Conservation (phyloP, 2,888 invertebrate species). For the Frankliniella intonsa region DNA sequence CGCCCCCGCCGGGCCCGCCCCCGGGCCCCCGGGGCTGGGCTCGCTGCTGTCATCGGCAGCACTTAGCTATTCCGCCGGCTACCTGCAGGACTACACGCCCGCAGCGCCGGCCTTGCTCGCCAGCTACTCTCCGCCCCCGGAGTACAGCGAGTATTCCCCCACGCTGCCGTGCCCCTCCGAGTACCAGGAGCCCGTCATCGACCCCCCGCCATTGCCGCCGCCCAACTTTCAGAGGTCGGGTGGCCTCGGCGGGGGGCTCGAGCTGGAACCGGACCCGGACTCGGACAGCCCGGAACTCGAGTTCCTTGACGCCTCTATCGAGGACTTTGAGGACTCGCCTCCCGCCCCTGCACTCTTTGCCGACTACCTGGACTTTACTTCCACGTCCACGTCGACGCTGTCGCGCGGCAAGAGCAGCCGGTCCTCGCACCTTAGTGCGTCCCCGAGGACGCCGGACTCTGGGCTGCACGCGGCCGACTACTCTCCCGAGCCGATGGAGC, state of each 20-base stretch:
- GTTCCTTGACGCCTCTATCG: background rate
- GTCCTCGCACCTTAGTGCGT: conserved; percentile 46
- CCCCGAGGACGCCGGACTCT: conserved; percentile 39
- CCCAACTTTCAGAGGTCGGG: conserved; percentile 31
- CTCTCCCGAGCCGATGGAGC: conserved; percentile 36
- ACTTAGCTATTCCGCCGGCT: conserved; percentile 5
- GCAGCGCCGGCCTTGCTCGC: conserved; percentile 38
- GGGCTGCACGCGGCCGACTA: conserved; percentile 31
- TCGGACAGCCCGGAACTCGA: background rate
- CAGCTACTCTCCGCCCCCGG: conserved; percentile 40
- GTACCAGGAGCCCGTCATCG: conserved; percentile 13
- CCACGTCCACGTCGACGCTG: background rate
- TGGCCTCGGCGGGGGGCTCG: background rate
- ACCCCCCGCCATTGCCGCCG: conserved; percentile 50
- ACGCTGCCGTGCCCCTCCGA: background rate
- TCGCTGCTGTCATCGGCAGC: background rate
- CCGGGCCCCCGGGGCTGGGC: background rate
- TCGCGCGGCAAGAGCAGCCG: conserved; percentile 2
- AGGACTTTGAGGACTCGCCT: background rate
- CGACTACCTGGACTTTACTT: background rate
- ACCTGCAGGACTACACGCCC: conserved; percentile 9
- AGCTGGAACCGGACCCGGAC: background rate
- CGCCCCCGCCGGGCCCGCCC: background rate
- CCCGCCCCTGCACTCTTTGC: conserved; percentile 1
- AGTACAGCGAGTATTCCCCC: conserved; percentile 33